These are phyloP conservation scores for Petrocephalus sullivani DNA, from an alignment of 2,797 vertebrate species.

Conservation along the genomic window DNA sequence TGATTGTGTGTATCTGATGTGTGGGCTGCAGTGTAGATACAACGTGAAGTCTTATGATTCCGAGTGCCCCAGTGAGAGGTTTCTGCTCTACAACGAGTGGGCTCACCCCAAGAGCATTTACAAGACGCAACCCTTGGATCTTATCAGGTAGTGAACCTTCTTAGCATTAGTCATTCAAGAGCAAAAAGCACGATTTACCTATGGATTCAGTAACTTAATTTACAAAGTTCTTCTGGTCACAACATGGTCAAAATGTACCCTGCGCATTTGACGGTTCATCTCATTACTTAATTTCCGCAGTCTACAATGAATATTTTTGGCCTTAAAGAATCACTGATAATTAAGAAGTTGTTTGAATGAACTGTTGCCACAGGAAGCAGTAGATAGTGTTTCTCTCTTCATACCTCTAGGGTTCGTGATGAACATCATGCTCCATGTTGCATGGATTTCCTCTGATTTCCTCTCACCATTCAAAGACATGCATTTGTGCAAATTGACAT, in stretches of 20 bases:
- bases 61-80: constrained; percentile 72
- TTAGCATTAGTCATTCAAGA: background rate
- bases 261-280: background rate
- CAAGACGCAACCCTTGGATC: constrained; percentile 84
- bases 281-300: background rate
- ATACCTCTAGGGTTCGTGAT: background rate
- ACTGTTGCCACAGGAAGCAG: background rate
- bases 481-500: background rate
- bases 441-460: background rate
- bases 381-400: background rate
- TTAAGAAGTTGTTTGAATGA: background rate
- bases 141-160: constrained; percentile 70
- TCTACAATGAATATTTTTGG: background rate
- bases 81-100: constrained; percentile 82
- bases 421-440: background rate
- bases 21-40: constrained; percentile 67
- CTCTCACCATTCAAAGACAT: background rate
- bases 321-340: background rate
- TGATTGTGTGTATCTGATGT: constrained; percentile 1
- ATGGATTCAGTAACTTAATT: background rate
- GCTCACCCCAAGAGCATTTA: constrained; percentile 85
- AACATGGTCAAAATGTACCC: background rate
- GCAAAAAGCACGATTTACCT: background rate
- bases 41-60: constrained; percentile 62
- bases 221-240: background rate